phyloP scores from a whole-genome alignment of 30 jellyfish, hydroid and myxozoan genomes.

The Aurelia aurita complex sp. Pacific region DNA sequence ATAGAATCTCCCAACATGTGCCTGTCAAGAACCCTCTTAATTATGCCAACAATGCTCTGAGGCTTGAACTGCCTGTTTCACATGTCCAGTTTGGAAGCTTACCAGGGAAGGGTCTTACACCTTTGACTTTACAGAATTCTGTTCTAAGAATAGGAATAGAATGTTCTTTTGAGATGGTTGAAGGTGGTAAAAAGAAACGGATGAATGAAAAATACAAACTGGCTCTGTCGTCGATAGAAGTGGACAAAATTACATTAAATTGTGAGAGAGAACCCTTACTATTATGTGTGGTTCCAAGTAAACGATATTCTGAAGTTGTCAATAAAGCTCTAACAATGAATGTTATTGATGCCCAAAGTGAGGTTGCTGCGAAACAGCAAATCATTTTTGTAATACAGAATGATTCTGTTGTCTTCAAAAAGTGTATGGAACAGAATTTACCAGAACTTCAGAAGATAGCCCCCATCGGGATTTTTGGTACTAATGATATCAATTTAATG shows the following conservation, averaged over 20 bases:
- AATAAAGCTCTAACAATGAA: constrained; percentile 24
- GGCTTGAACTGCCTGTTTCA: constrained; percentile 22
- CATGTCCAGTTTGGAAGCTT: constrained; percentile 63
- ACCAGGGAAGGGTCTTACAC: constrained; percentile 51
- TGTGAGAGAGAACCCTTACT: constrained; percentile 32
- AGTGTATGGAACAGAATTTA: constrained; percentile 1
- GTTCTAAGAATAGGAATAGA: constrained; percentile 36
- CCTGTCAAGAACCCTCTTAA: neutral
- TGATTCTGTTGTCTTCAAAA: neutral
- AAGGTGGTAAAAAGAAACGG: constrained; percentile 48
- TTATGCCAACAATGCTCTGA: neutral
- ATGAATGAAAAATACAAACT: constrained; percentile 72
- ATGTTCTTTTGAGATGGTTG: constrained; percentile 29
- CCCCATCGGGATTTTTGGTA: neutral
- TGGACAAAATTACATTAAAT: constrained; percentile 34
- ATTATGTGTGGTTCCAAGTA: constrained; percentile 45
- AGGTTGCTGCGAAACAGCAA: constrained; percentile 6
- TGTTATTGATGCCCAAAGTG: constrained; percentile 35
- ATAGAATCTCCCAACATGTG: too few relatives aligned
- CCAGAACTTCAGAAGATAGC: constrained; percentile 27
- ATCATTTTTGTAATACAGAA: constrained; percentile 26
- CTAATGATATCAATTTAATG: neutral
- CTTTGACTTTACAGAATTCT: constrained; percentile 12
- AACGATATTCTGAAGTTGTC: constrained; percentile 40
- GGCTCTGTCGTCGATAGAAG: constrained; percentile 60